phyloP scores from a whole-genome alignment of 2,797 vertebrate genomes.

The Cyprinella venusta region DNA sequence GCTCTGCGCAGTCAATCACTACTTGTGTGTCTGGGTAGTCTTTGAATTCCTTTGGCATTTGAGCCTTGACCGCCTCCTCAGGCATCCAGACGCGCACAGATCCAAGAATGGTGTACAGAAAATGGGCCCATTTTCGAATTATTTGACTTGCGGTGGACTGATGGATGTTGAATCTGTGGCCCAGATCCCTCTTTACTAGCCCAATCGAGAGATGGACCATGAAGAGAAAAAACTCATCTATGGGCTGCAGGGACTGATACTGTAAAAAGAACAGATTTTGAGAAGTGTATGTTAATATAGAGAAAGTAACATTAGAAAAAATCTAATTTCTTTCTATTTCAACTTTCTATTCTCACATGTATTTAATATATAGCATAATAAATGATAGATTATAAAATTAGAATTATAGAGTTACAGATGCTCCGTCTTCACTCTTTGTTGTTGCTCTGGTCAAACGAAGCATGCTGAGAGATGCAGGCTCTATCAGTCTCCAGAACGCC shows the following conservation, averaged over 20 bases:
- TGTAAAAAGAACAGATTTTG: neutral
- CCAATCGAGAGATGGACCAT: constrained; percentile 22
- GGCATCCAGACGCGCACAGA: constrained; percentile 17
- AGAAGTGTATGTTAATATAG: neutral
- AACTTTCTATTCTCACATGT: neutral
- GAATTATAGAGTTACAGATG: neutral
- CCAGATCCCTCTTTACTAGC: constrained; percentile 28
- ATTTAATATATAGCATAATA: neutral
- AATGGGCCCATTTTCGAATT: constrained; percentile 24
- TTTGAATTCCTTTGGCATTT: constrained; percentile 39
- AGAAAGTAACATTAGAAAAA: too few relatives aligned
- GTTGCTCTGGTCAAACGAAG: neutral
- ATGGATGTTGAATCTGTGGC: constrained; percentile 44
- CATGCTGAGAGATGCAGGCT: constrained; percentile 25
- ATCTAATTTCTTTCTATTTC: too few relatives aligned
- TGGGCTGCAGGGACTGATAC: constrained; percentile 1
- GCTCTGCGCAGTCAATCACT: constrained; percentile 41
- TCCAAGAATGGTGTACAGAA: constrained; percentile 32
- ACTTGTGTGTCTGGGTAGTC: constrained; percentile 41
- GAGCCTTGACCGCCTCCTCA: constrained; percentile 27
- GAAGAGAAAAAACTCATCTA: constrained; percentile 39
- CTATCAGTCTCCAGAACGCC: constrained; percentile 38
- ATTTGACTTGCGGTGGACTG: constrained; percentile 35
- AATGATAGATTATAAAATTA: neutral
- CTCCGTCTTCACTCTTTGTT: neutral